A percentile compares a stretch with the other conserved stretches of the same genome.
Conservation (phyloP, 2,888 invertebrate species). For the Drosophila austrosaltans region DNA sequence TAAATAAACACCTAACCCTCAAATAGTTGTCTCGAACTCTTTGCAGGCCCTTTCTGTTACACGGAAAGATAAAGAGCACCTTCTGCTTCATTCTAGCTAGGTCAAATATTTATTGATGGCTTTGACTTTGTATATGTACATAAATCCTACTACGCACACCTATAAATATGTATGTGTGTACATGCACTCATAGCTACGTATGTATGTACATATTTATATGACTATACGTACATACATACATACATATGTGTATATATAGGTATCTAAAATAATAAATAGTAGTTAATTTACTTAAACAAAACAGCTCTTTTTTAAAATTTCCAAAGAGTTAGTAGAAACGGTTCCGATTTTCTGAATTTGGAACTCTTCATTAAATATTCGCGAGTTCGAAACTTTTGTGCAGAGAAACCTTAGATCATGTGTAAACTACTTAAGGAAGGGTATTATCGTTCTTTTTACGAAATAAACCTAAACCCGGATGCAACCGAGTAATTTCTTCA, state of each 20-base stretch:
- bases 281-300: too few relatives aligned
- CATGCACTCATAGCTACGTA: too few relatives aligned
- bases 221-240: neutral
- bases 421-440: neutral
- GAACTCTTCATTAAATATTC: too few relatives aligned
- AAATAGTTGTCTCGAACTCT: slow-evolving; percentile 16
- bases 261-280: too few relatives aligned
- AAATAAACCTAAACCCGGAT: slow-evolving; percentile 43
- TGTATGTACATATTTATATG: neutral
- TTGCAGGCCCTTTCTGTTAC: slow-evolving; percentile 1
- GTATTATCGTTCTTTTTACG: slow-evolving; percentile 23
- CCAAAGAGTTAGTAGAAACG: too few relatives aligned
- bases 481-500: slow-evolving; percentile 51
- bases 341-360: too few relatives aligned
- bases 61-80: neutral
- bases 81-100: neutral
- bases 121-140: neutral
- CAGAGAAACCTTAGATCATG: neutral
- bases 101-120: slow-evolving; percentile 13
- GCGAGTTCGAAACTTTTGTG: neutral
- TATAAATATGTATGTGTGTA: neutral
- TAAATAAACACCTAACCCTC: slow-evolving; percentile 15
- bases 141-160: neutral
- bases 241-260: neutral
- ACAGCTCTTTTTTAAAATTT: too few relatives aligned